Conservation (phyloP, 2,113 vertebrate genomes). For the Oceanites oceanicus region DNA sequence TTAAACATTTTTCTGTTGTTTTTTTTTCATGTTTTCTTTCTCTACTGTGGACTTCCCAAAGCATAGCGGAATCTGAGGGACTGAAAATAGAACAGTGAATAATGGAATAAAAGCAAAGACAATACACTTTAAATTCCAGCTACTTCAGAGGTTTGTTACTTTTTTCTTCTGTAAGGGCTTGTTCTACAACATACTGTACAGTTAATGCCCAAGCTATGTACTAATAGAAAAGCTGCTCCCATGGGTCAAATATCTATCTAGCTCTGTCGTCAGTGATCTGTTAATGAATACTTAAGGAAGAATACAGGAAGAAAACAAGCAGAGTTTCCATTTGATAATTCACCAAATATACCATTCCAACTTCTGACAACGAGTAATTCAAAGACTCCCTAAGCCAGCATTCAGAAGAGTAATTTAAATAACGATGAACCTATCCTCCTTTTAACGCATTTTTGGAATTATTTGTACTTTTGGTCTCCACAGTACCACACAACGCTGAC, state of each 20-base stretch:
- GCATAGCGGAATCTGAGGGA: neutral
- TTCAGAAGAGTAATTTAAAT: neutral
- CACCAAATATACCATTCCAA: neutral
- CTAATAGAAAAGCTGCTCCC: neutral
- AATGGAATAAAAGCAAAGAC: neutral
- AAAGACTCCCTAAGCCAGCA: neutral
- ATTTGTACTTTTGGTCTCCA: neutral
- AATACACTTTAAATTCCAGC: neutral
- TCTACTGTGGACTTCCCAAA: neutral
- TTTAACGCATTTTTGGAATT: neutral
- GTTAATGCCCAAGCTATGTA: neutral
- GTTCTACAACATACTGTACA: neutral
- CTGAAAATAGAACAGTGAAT: neutral
- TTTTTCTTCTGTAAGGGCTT: neutral
- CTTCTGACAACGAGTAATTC: neutral
- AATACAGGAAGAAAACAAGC: neutral
- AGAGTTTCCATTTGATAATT: neutral
- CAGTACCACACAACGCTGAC: neutral
- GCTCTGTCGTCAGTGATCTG: neutral
- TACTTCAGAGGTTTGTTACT: neutral
- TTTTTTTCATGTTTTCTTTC: neutral
- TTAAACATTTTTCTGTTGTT: neutral
- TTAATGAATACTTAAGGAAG: neutral
- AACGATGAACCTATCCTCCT: neutral
- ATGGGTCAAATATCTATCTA: neutral